Evolutionary conservation across 1,140 invertebrate species (phyloP), one percentile per base, ranked within the genome.

Genomic region (Portunus trituberculatus): DNA sequence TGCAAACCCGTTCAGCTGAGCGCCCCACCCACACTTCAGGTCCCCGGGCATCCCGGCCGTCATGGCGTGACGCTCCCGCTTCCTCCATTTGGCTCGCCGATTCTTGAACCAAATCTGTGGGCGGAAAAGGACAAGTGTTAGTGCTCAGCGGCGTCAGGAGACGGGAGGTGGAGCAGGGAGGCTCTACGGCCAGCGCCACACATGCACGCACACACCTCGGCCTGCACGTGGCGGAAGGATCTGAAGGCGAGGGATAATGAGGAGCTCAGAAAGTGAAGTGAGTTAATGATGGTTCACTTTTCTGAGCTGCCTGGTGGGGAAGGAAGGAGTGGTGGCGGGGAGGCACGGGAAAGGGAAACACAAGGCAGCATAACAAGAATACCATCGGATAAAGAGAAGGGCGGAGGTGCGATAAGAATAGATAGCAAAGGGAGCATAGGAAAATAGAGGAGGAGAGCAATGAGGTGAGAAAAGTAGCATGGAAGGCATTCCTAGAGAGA

Each of bases 51-150:
- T 96, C 52, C 88, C 96, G n/a, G 96, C 95, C 12, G 96, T 96
- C 98, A 99, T 99, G 8, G 99, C 99, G 97, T 99, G 99, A 0
- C 99, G 97, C 97, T 99, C 99, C 32, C 99, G 98, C 97, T 99
- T 99, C 96, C 99, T 98, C 99, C 99, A 99, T 97, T 99, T 99
- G 96, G 99, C 99, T 96, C 99, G 98, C 76, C 99, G 97, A 96
- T 98, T 98, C 97, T 98, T 98, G 96, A 98, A 98, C 98, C 98
- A 98, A n/a, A 99, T 99, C 99, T 99, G 98, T 0, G 96, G 93
- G 32, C 14, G 52, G 86, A 25, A 76, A 76, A 67, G 92, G 39
- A 16, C 39, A 28, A 14, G 6, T 25, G 29, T 14, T 31, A 93
- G 28, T 46, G 25, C 20, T 2, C 20, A n/a, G n/a, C 20, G 67